A percentile compares a stretch with the other conserved stretches of the same genome.
Conservation (phyloP, 1,140 invertebrate genomes). For the Neodiprion fabricii region DNA sequence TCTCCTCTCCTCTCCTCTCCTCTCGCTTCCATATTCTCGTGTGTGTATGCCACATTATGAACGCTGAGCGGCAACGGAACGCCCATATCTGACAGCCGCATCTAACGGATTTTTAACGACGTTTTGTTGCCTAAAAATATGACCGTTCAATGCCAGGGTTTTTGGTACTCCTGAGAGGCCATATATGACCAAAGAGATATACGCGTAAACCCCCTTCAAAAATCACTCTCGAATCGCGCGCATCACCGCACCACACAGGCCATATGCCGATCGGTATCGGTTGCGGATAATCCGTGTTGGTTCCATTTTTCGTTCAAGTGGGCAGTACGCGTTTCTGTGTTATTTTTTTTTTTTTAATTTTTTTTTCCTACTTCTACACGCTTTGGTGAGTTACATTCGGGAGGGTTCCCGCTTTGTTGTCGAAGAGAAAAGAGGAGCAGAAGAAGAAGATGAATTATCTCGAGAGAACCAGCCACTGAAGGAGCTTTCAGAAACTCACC, state of each 20-base stretch:
- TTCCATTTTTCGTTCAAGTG: not conserved
- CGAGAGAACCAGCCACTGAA: no score
- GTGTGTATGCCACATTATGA: conserved; percentile 27
- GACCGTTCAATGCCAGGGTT: conserved; percentile 24
- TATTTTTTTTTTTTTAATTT: not conserved
- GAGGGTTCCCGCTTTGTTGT: conserved; percentile 28
- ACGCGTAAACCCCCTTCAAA: not conserved
- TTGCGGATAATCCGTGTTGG: conserved; percentile 1
- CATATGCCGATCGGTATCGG: conserved; percentile 10
- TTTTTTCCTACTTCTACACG: conserved; percentile 13
- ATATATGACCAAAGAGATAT: not conserved
- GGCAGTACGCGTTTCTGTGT: not conserved
- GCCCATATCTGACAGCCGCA: conserved; percentile 53
- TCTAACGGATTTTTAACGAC: conserved; percentile 62
- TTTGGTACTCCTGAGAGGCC: not conserved
- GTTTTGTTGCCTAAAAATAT: conserved; percentile 56
- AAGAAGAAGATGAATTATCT: no score
- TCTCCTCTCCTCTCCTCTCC: conserved; percentile 29
- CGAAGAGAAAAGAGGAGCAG: no score
- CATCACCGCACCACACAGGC: not conserved
- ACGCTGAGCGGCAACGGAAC: conserved; percentile 33
- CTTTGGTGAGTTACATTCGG: conserved; percentile 31
- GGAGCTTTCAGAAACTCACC: no score
- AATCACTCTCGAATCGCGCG: not conserved
- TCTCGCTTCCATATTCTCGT: not conserved